Percentiles rank a stretch among this genome's conserved stretches.
These are phyloP conservation scores for Pteronura brasiliensis DNA, from an alignment of 2,113 vertebrate genomes.

Conservation along the genomic window DNA sequence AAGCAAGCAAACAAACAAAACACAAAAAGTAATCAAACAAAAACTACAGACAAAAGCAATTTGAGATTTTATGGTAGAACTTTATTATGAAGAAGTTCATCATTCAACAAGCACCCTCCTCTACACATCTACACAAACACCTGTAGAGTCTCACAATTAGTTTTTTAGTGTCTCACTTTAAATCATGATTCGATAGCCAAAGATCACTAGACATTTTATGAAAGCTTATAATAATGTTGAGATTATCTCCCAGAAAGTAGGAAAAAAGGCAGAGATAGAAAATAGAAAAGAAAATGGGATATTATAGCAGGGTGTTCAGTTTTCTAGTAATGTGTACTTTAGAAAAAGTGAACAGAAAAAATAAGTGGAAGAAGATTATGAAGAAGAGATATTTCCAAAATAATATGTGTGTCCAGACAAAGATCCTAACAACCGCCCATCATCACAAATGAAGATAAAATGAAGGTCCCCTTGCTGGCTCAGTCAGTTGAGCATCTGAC, in stretches of 20 bases:
- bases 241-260: background rate
- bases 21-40: background rate
- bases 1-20: background rate
- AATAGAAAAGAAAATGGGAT: background rate
- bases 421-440: background rate
- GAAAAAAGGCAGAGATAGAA: background rate
- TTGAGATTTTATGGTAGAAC: background rate
- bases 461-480: background rate
- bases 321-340: background rate
- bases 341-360: background rate
- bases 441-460: background rate
- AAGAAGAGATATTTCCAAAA: background rate
- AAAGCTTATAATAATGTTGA: background rate
- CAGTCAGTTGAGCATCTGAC: background rate
- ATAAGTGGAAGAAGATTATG: background rate
- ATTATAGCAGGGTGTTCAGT: background rate
- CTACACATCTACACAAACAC: background rate
- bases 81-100: background rate
- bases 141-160: background rate
- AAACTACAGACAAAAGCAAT: background rate
- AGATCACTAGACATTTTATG: background rate
- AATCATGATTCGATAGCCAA: background rate
- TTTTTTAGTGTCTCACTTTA: background rate
- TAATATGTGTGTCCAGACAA: background rate
- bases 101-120: background rate